Conservation (phyloP, 2,113 vertebrate species). For the Eptesicus fuscus region DNA sequence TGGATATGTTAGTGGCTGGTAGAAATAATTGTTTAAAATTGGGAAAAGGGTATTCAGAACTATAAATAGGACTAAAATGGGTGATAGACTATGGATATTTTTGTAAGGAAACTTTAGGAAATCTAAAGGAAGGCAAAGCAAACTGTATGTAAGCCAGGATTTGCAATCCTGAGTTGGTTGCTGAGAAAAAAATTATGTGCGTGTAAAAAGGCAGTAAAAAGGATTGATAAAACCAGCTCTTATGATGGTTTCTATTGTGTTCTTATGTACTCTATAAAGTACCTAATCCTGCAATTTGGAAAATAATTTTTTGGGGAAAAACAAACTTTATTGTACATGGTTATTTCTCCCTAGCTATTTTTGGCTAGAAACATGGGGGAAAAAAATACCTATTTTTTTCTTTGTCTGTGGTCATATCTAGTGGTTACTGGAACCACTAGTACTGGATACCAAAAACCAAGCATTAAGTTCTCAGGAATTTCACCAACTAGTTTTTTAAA, state of each 20-base stretch:
- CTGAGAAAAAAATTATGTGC: neutral
- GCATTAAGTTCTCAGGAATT: neutral
- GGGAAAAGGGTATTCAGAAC: neutral
- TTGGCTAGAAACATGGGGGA: too few relatives aligned
- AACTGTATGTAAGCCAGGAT: neutral
- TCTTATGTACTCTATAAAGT: neutral
- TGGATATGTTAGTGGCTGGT: neutral
- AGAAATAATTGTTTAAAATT: neutral
- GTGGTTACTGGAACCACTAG: neutral
- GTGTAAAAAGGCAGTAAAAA: neutral
- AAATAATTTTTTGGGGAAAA: neutral
- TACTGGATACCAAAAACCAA: neutral
- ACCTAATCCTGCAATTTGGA: neutral
- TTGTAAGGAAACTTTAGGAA: conserved; percentile 28
- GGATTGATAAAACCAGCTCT: neutral
- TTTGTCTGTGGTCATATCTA: neutral
- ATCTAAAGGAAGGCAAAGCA: neutral
- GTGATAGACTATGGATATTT: neutral
- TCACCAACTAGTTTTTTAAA: neutral
- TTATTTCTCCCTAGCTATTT: neutral
- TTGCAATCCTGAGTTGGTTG: neutral
- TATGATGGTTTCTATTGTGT: neutral
- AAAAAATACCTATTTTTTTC: neutral
- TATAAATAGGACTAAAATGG: neutral
- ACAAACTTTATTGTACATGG: neutral